Base-by-base conservation (phyloP, 2,113 vertebrate species). In the Lepidothrix coronata region DNA sequence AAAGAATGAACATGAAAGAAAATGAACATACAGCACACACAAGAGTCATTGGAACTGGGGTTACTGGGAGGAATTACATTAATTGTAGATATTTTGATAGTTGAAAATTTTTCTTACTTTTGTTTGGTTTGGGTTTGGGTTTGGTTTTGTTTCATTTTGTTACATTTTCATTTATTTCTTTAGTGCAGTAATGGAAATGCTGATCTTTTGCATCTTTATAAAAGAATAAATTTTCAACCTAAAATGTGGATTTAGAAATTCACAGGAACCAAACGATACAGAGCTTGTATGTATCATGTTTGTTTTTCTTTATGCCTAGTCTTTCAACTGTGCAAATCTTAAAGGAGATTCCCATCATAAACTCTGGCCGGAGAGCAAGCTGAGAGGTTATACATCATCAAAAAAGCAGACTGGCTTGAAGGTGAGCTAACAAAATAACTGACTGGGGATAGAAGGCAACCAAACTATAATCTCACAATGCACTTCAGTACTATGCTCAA, bases 291-390 rank as follows among this genome's bases (percentile, higher is more conserved):
- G 18, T 62, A 49, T 17, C 28, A 62, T 9, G 17, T 18, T 54
- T 73, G 11, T 21, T 88, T 76, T 73, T 46, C 63, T 77, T 88
- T 55, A 41, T 19, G 67, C 11, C 11, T 66, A 23, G 41, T 21
- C 88, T 58, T 71, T 79, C 82, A 79, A 62, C 44, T 88, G 43
- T 73, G 88, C 84, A 88, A 93, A 91, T 93, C 72, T 89, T 86
- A 59, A 55, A 77, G 33, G 33, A 93, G 72, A 84, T 30, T 71
- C 75, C 25, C 83, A 86, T 74, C 39, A 67, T 35, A 93, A 80
- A n/a, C 16, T 74, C 43, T 25, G 14, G 71, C 10, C 74, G 63
- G 37, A 88, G 55, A 81, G 55, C 63, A 94, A 85, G n/a, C 35
- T 88, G 51, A 90, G 90, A 92, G 52, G n/a, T 90, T 72, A 66